Percentiles rank a stretch among this genome's conserved stretches.
phyloP scores from a whole-genome alignment of 1,140 invertebrate genomes.

The Drosophila takahashii region DNA sequence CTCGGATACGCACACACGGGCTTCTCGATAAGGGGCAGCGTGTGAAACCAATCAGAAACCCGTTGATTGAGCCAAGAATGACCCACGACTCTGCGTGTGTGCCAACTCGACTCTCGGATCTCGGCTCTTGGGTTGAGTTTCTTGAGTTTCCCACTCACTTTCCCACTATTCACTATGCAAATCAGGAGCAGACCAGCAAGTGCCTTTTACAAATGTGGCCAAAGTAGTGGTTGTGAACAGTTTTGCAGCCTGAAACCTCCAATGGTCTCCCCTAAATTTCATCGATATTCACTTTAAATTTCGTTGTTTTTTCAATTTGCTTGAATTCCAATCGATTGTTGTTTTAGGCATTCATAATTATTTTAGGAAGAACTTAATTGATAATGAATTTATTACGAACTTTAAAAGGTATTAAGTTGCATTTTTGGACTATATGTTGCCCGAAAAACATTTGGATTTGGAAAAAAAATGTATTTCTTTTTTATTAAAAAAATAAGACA shows the following conservation, averaged over 20 bases:
- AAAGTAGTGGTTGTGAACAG: neutral
- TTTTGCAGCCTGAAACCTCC: neutral
- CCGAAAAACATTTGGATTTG: too few species aligned
- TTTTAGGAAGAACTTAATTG: too few species aligned
- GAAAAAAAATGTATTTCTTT: too few species aligned
- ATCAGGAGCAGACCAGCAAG: slow-evolving; percentile 34
- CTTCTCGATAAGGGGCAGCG: slow-evolving; percentile 68
- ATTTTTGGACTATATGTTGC: too few species aligned
- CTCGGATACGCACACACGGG: slow-evolving; percentile 18
- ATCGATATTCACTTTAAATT: too few species aligned
- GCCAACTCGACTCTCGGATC: neutral
- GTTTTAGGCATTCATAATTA: too few species aligned
- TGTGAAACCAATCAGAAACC: slow-evolving; percentile 74
- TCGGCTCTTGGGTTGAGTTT: neutral
- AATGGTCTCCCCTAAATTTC: too few species aligned
- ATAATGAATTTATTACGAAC: too few species aligned
- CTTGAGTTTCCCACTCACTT: slow-evolving; percentile 31
- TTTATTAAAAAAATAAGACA: too few species aligned
- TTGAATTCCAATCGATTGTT: too few species aligned
- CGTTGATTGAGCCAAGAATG: slow-evolving; percentile 49
- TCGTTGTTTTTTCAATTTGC: too few species aligned
- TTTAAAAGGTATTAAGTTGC: too few species aligned
- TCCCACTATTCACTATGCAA: slow-evolving; percentile 36
- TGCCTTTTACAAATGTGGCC: slow-evolving; percentile 5
- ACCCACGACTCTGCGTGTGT: slow-evolving; percentile 17